phyloP scores from a whole-genome alignment of 37 sponge, comb jelly and placozoan species.

The Spongilla lacustris region DNA sequence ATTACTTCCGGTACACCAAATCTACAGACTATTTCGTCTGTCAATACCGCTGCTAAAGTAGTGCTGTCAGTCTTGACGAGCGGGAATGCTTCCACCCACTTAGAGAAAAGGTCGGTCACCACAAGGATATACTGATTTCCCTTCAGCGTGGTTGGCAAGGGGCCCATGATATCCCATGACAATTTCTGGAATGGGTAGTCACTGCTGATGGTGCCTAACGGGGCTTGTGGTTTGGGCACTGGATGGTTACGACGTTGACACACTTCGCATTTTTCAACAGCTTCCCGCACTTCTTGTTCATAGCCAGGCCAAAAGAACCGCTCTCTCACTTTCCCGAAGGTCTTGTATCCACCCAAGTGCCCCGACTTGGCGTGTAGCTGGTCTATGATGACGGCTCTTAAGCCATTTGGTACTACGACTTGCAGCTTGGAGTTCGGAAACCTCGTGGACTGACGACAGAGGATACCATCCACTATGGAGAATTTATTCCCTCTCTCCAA shows the following conservation, averaged over 20 bases:
- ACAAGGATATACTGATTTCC: conserved; percentile 43
- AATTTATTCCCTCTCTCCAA: background rate
- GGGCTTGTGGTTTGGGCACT: conserved; percentile 11
- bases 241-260: conserved; percentile 27
- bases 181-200: conserved; percentile 29
- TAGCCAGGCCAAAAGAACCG: conserved; percentile 35
- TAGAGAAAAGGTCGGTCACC: conserved; percentile 29
- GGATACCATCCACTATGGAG: background rate
- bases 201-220: conserved; percentile 20
- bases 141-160: conserved; percentile 8
- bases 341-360: conserved; percentile 31
- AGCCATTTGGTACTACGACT: background rate
- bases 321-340: conserved; percentile 22
- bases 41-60: conserved; percentile 18
- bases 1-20: conserved; percentile 36
- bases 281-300: background rate
- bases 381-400: background rate
- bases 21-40: conserved; percentile 32
- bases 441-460: conserved; percentile 16
- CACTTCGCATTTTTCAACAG: conserved; percentile 1
- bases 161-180: conserved; percentile 40
- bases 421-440: conserved; percentile 6
- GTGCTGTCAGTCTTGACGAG: background rate
- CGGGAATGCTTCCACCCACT: conserved; percentile 51
- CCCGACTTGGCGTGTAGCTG: conserved; percentile 26